phyloP scores from a whole-genome alignment of 2,888 invertebrate species.

The Rhagium mordax region DNA sequence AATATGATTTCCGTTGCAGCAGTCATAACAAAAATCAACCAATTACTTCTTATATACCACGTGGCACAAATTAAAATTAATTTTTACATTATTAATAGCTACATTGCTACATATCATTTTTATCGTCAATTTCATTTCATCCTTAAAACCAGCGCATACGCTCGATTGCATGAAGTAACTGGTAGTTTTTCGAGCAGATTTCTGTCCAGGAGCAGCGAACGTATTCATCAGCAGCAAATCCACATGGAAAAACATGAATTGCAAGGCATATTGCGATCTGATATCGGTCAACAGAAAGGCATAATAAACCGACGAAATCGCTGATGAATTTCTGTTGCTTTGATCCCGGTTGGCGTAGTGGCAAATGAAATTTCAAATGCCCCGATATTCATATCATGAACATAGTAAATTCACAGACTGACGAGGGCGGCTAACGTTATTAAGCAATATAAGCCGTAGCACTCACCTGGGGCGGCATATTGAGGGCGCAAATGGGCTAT shows the following conservation, averaged over 20 bases:
- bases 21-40: too few species aligned
- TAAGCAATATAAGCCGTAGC: background rate
- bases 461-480: conserved; percentile 5
- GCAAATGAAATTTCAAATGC: conserved; percentile 10
- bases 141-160: background rate
- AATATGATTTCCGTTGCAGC: too few species aligned
- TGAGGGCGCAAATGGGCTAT: conserved; percentile 6
- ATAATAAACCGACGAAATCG: background rate
- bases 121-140: too few species aligned
- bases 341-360: conserved; percentile 7
- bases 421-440: background rate
- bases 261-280: background rate
- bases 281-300: background rate
- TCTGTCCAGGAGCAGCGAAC: background rate
- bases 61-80: too few species aligned
- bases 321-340: conserved; percentile 1
- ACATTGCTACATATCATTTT: too few species aligned
- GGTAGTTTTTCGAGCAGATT: background rate
- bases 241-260: background rate
- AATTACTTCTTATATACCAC: too few species aligned
- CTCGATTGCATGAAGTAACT: background rate
- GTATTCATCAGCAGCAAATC: background rate
- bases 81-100: too few species aligned
- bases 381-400: background rate
- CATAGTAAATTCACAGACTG: background rate